phyloP scores from a whole-genome alignment of 1,140 invertebrate genomes.

The Euura lappo region DNA sequence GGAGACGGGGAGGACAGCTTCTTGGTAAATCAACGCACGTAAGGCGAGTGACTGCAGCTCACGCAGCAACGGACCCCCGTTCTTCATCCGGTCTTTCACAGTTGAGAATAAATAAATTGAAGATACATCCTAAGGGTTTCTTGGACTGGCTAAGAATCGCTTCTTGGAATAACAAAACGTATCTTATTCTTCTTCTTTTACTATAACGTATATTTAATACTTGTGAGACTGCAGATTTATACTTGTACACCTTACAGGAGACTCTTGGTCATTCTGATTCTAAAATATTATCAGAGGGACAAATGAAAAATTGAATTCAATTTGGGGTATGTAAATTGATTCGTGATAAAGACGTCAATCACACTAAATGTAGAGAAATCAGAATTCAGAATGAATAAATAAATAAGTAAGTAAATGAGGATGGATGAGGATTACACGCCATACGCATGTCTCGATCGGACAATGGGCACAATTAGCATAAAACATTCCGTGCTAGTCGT shows the following conservation, averaged over 20 bases:
- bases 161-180: conserved; percentile 46
- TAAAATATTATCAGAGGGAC: background rate
- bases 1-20: background rate
- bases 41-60: conserved; percentile 15
- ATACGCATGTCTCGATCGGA: conserved; percentile 13
- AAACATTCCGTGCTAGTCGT: conserved; percentile 39
- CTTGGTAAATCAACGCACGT: conserved; percentile 33
- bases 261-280: background rate
- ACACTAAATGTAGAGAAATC: too few relatives aligned
- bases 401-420: too few relatives aligned
- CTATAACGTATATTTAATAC: background rate
- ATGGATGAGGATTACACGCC: too few relatives aligned
- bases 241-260: background rate
- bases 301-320: too few relatives aligned
- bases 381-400: too few relatives aligned
- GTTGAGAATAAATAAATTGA: conserved; percentile 42
- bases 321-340: too few relatives aligned
- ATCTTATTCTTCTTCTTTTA: background rate
- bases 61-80: conserved; percentile 20
- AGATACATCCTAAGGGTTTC: background rate
- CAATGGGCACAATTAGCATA: conserved; percentile 46
- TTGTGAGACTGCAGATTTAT: background rate
- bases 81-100: conserved; percentile 36
- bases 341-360: too few relatives aligned
- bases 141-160: conserved; percentile 17